These are phyloP conservation scores for Typhlichthys eigenmanni DNA, from an alignment of 2,797 vertebrate genomes.

Conservation along the genomic window DNA sequence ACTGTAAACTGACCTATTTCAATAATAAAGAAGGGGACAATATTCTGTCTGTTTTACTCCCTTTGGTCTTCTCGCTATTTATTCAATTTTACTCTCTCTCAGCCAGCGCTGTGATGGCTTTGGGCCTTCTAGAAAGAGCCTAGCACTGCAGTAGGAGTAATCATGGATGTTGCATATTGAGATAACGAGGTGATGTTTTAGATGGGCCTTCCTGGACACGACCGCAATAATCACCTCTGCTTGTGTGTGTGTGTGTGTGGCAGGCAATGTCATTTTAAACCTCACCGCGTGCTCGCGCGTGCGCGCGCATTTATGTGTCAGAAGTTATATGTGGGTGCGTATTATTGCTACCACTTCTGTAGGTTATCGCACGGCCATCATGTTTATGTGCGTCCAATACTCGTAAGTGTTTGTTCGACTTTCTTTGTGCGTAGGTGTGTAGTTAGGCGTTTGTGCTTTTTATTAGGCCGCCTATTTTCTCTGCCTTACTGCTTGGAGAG, in stretches of 20 bases:
- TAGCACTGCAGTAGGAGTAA: conserved; percentile 62
- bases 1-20: neutral
- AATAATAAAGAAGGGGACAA: neutral
- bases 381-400: conserved; percentile 12
- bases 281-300: conserved; percentile 15
- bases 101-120: conserved; percentile 55
- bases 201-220: conserved; percentile 55
- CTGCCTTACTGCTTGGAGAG: conserved; percentile 62
- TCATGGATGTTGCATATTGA: conserved; percentile 65
- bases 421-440: conserved; percentile 6
- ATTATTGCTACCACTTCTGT: conserved; percentile 53
- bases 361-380: conserved; percentile 3
- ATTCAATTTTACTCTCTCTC: conserved; percentile 10
- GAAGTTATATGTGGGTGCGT: conserved; percentile 35
- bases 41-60: conserved; percentile 3
- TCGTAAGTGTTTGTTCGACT: conserved; percentile 23
- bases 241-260: conserved; percentile 3
- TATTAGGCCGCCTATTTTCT: conserved; percentile 63
- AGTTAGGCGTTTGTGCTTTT: conserved; percentile 61
- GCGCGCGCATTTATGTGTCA: conserved; percentile 30
- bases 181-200: conserved; percentile 67
- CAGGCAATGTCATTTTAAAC: conserved; percentile 36
- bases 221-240: conserved; percentile 54
- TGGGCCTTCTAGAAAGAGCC: conserved; percentile 61
- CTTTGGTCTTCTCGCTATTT: conserved; percentile 5